Evolutionary conservation across 2,888 invertebrate species (phyloP).

Genomic region (Pyralis farinalis): DNA sequence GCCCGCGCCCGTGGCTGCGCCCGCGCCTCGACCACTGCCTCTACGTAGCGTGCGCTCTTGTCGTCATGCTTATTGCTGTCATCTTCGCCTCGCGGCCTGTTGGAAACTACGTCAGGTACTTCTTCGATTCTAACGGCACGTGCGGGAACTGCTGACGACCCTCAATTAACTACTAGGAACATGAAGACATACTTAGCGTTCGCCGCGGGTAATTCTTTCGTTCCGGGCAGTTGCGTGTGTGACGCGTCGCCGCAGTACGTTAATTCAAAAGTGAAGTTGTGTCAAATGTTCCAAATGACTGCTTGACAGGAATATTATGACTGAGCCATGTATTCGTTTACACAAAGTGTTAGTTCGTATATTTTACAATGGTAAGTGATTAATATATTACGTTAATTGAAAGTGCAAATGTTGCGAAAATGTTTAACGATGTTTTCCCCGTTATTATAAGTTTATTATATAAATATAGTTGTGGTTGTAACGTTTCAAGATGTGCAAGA

Average conservation of each 20-base stretch:
- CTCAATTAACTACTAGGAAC: no score
- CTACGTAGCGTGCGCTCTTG: conserved; percentile 21
- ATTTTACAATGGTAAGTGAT: conserved; percentile 18
- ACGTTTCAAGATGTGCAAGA: not conserved
- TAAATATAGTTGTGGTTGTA: conserved; percentile 2
- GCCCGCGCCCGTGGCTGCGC: conserved; percentile 8
- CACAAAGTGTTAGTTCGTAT: conserved; percentile 12
- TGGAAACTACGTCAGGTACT: no score
- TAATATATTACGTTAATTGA: conserved; percentile 21
- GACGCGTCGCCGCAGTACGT: no score
- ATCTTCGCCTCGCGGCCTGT: conserved; percentile 10
- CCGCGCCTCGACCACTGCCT: conserved; percentile 16
- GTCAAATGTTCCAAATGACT: no score
- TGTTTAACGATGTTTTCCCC: conserved; percentile 18
- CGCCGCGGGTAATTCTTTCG: no score
- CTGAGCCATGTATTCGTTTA: not conserved
- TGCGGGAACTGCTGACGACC: no score
- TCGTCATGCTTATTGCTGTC: conserved; percentile 20
- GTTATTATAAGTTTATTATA: conserved; percentile 13
- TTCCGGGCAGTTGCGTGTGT: no score
- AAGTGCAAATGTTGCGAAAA: conserved; percentile 23
- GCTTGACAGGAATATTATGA: no score
- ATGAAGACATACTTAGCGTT: no score
- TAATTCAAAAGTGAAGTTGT: no score
- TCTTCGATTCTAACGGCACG: no score